A percentile compares a stretch with the other conserved stretches of the same genome.
Conservation (phyloP, 1,140 invertebrate species). For the Pseudomyrmex cubaensis region DNA sequence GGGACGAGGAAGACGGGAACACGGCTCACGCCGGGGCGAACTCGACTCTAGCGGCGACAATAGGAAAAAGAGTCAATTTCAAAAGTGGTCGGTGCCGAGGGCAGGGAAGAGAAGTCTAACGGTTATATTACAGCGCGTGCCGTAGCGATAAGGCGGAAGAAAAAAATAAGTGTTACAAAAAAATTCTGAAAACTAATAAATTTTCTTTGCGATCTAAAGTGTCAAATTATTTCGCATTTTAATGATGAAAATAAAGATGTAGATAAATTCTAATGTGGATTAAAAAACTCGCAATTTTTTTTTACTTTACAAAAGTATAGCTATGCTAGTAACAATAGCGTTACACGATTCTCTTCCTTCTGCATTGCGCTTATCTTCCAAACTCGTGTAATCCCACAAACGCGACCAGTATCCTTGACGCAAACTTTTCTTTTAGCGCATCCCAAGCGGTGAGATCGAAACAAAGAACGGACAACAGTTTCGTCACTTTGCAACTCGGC, state of each 20-base stretch:
- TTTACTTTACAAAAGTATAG: no score
- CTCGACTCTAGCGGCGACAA: slow-evolving; percentile 11
- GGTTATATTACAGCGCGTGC: slow-evolving; percentile 13
- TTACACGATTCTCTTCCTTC: no score
- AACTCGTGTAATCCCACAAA: slow-evolving; percentile 5
- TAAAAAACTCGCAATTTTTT: no score
- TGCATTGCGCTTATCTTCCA: neutral
- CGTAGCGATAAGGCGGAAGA: slow-evolving; percentile 19
- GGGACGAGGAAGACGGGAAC: no score
- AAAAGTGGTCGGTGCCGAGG: slow-evolving; percentile 42
- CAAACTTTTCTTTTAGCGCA: slow-evolving; percentile 5
- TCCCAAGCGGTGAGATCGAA: neutral
- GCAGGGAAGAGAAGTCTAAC: neutral
- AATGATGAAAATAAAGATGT: no score
- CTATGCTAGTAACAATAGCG: no score
- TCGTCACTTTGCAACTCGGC: neutral
- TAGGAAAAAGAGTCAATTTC: slow-evolving; percentile 54
- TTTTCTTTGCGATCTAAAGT: no score
- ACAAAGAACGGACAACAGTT: neutral
- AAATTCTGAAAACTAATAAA: neutral
- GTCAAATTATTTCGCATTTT: no score
- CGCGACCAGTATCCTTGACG: neutral
- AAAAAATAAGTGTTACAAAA: neutral
- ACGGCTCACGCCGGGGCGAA: neutral
- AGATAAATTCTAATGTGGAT: no score